Percentiles rank a stretch among this genome's conserved stretches.
phyloP scores from a whole-genome alignment of 2,888 invertebrate species.

The Cryptophagus acutangulus region DNA sequence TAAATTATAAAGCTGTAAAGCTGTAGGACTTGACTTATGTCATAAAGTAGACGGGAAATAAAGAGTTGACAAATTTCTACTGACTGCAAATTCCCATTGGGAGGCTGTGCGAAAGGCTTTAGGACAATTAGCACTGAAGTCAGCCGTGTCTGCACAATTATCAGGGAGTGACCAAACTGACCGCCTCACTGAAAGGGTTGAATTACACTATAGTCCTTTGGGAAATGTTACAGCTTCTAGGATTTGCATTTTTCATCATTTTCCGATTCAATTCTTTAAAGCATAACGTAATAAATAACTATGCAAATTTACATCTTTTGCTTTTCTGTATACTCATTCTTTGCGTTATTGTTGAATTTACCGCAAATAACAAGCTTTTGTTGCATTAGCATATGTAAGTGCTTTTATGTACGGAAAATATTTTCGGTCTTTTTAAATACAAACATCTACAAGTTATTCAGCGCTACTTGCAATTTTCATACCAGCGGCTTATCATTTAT shows the following conservation, averaged over 20 bases:
- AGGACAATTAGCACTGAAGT: conserved; percentile 41
- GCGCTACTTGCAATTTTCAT: too few relatives aligned
- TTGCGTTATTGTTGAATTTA: too few relatives aligned
- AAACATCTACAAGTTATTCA: too few relatives aligned
- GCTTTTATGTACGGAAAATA: too few relatives aligned
- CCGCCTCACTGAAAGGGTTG: conserved; percentile 37
- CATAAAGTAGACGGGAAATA: conserved; percentile 20
- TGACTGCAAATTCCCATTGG: conserved; percentile 23
- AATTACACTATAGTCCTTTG: too few relatives aligned
- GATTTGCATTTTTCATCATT: conserved; percentile 17
- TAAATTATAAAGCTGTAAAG: conserved; percentile 16
- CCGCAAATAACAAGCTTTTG: too few relatives aligned
- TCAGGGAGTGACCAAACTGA: conserved; percentile 40
- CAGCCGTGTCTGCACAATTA: conserved; percentile 40
- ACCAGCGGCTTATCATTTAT: too few relatives aligned
- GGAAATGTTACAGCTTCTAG: conserved; percentile 22
- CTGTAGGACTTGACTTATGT: too few relatives aligned
- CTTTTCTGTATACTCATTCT: too few relatives aligned
- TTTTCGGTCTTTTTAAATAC: too few relatives aligned
- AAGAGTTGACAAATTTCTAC: conserved; percentile 39
- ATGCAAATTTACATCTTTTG: conserved; percentile 19
- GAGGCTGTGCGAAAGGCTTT: conserved; percentile 32
- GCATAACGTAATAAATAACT: conserved; percentile 14
- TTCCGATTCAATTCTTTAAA: too few relatives aligned
- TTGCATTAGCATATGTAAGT: too few relatives aligned